Evolutionary conservation across 2,797 vertebrate species (phyloP).

Genomic region (Delichon dasypus): DNA sequence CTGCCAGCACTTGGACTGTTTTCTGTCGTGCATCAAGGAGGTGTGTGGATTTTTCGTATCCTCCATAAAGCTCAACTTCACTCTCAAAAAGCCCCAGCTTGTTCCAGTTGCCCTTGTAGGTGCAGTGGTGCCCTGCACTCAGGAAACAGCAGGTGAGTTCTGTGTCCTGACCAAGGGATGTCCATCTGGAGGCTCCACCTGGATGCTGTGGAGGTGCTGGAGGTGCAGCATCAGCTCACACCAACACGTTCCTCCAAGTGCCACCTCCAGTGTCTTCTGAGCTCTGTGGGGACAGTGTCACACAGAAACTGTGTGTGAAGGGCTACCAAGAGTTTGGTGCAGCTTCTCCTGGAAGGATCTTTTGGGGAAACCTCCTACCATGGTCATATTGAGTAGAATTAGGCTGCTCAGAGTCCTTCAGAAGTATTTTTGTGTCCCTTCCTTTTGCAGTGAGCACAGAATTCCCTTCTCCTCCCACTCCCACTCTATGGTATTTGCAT

Average conservation of each 20-base stretch:
- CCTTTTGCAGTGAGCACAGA: neutral
- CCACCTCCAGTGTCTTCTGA: neutral
- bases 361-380: neutral
- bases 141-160: neutral
- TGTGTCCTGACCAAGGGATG: neutral
- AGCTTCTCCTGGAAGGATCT: neutral
- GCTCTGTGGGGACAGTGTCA: neutral
- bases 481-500: neutral
- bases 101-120: neutral
- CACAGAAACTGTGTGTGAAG: neutral
- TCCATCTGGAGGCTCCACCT: neutral
- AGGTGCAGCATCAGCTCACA: neutral
- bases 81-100: neutral
- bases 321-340: neutral
- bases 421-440: neutral
- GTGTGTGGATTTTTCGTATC: neutral
- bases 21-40: neutral
- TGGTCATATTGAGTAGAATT: neutral
- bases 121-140: neutral
- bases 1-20: neutral
- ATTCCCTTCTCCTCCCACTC: neutral
- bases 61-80: neutral
- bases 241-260: fast-evolving
- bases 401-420: neutral
- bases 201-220: neutral